These are phyloP conservation scores for Panurus biarmicus DNA, from an alignment of 2,113 vertebrate species.

Conservation along the genomic window DNA sequence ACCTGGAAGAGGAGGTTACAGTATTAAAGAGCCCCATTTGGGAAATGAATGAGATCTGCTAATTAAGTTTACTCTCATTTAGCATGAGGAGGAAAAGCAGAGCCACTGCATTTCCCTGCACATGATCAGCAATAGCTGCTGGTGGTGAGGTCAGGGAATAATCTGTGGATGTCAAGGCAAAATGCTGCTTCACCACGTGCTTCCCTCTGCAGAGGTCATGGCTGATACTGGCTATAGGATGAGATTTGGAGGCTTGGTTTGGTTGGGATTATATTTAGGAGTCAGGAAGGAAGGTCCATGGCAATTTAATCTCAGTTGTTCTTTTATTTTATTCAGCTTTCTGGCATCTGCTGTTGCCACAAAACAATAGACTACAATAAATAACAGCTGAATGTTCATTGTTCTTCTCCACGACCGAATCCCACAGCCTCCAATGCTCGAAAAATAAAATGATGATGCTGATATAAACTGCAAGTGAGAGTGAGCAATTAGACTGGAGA, in stretches of 20 bases:
- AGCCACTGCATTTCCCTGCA: background rate
- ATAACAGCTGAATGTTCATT: constrained; percentile 64
- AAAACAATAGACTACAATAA: constrained; percentile 63
- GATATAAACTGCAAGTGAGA: constrained; percentile 57
- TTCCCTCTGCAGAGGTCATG: background rate
- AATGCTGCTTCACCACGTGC: background rate
- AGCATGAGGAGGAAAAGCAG: constrained; percentile 5
- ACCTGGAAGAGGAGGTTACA: background rate
- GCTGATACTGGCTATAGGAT: background rate
- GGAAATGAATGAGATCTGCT: background rate
- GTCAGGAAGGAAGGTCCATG: constrained; percentile 46
- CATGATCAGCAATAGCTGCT: background rate
- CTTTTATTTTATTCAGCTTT: constrained; percentile 52
- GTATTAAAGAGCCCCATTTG: background rate
- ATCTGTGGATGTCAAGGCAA: background rate
- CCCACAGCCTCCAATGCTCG: constrained; percentile 20
- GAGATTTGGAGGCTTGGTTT: background rate
- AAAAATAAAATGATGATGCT: constrained; percentile 52
- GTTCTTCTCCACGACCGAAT: constrained; percentile 31
- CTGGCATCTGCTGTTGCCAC: constrained; percentile 63
- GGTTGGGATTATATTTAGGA: constrained; percentile 38
- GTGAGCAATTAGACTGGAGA: constrained; percentile 49
- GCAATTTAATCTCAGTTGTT: constrained; percentile 57
- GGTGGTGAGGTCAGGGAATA: background rate
- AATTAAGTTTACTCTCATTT: background rate